These are phyloP conservation scores for Corella eumyota DNA, from an alignment of 23 tunicate species.

Conservation along the genomic window DNA sequence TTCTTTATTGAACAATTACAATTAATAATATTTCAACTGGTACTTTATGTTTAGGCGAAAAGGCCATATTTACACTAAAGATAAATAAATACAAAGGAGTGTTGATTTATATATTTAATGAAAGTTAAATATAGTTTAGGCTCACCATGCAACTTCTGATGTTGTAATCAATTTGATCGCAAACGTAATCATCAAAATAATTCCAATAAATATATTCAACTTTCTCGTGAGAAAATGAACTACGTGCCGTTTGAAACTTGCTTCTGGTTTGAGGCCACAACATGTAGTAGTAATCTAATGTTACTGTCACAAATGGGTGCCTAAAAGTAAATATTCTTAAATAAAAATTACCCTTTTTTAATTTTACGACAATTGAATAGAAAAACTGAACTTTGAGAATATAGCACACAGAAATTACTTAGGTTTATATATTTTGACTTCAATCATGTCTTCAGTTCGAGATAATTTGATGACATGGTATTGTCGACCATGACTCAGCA, in stretches of 20 bases:
- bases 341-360: no score
- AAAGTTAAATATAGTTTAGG: not conserved
- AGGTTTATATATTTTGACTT: constrained; percentile 61
- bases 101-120: no score
- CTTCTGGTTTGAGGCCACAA: constrained; percentile 65
- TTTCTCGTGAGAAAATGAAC: constrained; percentile 47
- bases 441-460: constrained; percentile 62
- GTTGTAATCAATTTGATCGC: constrained; percentile 14
- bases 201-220: constrained; percentile 70
- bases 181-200: constrained; percentile 51
- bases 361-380: no score
- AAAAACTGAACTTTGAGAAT: no score
- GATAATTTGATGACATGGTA: constrained; percentile 44
- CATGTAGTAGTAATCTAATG: constrained; percentile 57
- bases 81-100: no score
- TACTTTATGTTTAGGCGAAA: no score
- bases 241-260: constrained; percentile 21
- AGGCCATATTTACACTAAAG: no score
- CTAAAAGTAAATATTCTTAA: no score
- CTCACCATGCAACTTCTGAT: not conserved
- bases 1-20: no score
- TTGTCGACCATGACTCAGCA: constrained; percentile 88
- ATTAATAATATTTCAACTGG: no score
- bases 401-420: constrained; percentile 10
- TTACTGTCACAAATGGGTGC: constrained; percentile 33